Conservation (phyloP, 2,113 vertebrate species). For the Notechis scutatus region DNA sequence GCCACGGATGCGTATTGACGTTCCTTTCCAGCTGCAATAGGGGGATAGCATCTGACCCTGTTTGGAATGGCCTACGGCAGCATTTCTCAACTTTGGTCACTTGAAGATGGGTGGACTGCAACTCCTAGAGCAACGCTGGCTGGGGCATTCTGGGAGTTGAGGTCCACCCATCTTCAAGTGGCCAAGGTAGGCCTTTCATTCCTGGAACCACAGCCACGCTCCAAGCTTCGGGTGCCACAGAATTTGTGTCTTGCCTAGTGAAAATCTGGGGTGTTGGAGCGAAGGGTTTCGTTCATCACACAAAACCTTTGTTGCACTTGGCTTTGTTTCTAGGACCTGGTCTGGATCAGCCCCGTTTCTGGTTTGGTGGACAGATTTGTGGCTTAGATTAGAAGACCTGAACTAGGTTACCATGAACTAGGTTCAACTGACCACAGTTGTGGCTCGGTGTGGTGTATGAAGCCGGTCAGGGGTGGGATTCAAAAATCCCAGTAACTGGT, state of each 20-base stretch:
- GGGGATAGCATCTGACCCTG: neutral
- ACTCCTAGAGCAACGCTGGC: neutral
- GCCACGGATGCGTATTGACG: too few species aligned
- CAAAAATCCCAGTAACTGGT: too few species aligned
- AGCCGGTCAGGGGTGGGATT: too few species aligned
- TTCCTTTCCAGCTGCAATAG: neutral
- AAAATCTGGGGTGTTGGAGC: neutral
- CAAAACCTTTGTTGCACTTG: neutral
- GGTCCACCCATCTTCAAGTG: neutral
- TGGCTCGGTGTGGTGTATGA: neutral
- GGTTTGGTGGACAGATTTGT: neutral
- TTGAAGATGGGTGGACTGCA: neutral
- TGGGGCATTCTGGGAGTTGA: neutral
- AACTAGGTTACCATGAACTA: neutral
- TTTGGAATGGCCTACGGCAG: neutral
- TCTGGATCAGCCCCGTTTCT: neutral
- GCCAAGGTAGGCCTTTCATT: neutral
- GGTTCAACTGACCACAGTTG: neutral
- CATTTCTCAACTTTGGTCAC: neutral
- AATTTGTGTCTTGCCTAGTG: neutral
- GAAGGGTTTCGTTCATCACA: neutral
- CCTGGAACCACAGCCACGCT: too few species aligned
- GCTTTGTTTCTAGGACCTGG: too few species aligned
- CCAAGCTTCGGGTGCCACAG: neutral
- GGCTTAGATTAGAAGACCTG: neutral